Percentiles rank a stretch among this genome's conserved stretches.
Evolutionary conservation across 2,888 invertebrate species (phyloP).

Genomic region (Drosophila emarginata): DNA sequence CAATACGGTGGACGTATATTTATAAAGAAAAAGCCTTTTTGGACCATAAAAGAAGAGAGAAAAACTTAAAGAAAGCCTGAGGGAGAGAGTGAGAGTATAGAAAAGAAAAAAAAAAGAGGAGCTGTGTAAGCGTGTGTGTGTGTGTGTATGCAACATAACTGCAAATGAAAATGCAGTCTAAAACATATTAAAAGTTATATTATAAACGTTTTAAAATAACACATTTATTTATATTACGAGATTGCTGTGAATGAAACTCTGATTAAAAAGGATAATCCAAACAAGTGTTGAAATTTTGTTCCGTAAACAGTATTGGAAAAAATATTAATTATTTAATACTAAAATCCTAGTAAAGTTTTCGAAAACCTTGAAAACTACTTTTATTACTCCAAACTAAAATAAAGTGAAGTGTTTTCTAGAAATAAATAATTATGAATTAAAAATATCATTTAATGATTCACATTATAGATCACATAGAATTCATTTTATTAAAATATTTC

Average conservation of each 20-base stretch:
- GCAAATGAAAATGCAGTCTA: slow-evolving; percentile 3
- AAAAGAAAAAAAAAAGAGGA: not conserved
- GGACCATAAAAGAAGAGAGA: not conserved
- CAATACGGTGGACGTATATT: not conserved
- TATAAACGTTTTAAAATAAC: not conserved
- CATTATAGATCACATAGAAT: too few species aligned
- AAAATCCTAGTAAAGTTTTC: not conserved
- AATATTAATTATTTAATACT: not conserved
- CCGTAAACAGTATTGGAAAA: too few species aligned
- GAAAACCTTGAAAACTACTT: not conserved
- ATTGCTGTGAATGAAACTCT: too few species aligned
- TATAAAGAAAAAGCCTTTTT: not conserved
- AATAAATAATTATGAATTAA: too few species aligned
- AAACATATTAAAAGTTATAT: not conserved
- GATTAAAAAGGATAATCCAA: too few species aligned
- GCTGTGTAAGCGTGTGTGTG: not conserved
- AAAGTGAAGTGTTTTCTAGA: not conserved
- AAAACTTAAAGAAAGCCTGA: not conserved
- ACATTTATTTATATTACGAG: too few species aligned
- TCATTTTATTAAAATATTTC: too few species aligned
- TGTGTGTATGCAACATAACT: slow-evolving; percentile 9
- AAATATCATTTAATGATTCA: too few species aligned
- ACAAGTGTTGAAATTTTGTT: too few species aligned
- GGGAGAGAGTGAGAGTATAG: not conserved
- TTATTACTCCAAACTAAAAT: not conserved